Conservation (phyloP, 2,797 vertebrate genomes). For the Syngnathus rostellatus region DNA sequence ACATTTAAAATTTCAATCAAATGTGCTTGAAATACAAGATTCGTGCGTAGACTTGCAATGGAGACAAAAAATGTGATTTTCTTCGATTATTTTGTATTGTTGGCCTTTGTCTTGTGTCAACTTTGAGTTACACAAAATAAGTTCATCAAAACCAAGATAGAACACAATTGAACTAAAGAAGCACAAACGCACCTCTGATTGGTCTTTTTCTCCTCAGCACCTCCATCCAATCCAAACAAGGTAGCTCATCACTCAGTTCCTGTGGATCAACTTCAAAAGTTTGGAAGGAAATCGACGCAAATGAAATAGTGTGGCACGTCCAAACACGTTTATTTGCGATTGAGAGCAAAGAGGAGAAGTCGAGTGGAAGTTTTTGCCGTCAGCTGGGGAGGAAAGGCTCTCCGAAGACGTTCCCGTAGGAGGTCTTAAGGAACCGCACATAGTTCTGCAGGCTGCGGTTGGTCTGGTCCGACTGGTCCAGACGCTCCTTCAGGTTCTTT, state of each 20-base stretch:
- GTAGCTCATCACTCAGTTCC: too few relatives aligned
- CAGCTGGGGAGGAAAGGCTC: not conserved
- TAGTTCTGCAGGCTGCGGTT: conserved; percentile 92
- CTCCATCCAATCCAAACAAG: too few relatives aligned
- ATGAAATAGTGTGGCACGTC: not conserved
- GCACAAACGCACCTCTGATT: too few relatives aligned
- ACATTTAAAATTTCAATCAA: not conserved
- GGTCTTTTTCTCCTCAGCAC: too few relatives aligned
- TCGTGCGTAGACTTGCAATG: not conserved
- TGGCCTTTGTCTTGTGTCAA: too few relatives aligned
- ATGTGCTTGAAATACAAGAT: not conserved
- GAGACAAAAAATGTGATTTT: not conserved
- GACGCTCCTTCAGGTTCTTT: conserved; percentile 80
- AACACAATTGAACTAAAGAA: too few relatives aligned
- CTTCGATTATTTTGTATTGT: not conserved
- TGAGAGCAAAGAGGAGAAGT: not conserved
- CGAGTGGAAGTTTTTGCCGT: not conserved
- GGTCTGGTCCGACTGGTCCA: conserved; percentile 87
- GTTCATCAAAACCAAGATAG: too few relatives aligned
- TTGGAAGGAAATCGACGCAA: not conserved
- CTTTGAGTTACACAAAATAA: too few relatives aligned
- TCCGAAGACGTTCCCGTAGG: conserved; percentile 43
- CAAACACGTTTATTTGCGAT: not conserved
- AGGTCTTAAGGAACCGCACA: conserved; percentile 85
- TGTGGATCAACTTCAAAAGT: not conserved